Evolutionary conservation across 2,888 invertebrate species (phyloP).

Genomic region (Paralinhomoeus sp.): DNA sequence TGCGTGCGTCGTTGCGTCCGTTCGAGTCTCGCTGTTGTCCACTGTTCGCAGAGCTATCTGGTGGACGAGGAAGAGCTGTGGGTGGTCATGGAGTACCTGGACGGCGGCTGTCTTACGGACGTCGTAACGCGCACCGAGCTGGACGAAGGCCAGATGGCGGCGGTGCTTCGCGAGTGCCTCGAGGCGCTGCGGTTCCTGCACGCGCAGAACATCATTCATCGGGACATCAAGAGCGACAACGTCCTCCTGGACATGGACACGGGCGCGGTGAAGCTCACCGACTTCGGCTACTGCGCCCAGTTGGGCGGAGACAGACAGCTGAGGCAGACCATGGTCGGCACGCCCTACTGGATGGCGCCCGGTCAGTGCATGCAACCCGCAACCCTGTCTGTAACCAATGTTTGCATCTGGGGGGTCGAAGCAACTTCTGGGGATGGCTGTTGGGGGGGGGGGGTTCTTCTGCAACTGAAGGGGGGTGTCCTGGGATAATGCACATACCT

Average conservation of each 20-base stretch:
- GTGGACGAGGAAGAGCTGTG: conserved; percentile 54
- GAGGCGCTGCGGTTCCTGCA: conserved; percentile 72
- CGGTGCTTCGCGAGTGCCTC: conserved; percentile 63
- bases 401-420: too few relatives aligned
- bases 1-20: neutral
- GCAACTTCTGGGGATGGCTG: too few relatives aligned
- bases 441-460: too few relatives aligned
- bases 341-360: conserved; percentile 57
- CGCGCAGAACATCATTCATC: conserved; percentile 54
- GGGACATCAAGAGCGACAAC: conserved; percentile 94
- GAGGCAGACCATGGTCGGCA: conserved; percentile 13
- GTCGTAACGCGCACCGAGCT: conserved; percentile 89
- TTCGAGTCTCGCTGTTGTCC: neutral
- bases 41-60: conserved; percentile 20
- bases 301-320: conserved; percentile 30
- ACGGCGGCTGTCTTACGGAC: conserved; percentile 82
- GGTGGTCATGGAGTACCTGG: conserved; percentile 86
- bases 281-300: conserved; percentile 95
- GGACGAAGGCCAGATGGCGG: conserved; percentile 87
- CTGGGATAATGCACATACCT: too few relatives aligned
- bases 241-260: conserved; percentile 63
- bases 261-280: conserved; percentile 35
- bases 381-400: too few relatives aligned
- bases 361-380: too few relatives aligned
- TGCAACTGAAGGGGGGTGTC: too few relatives aligned